Evolutionary conservation across 2,797 vertebrate genomes (phyloP).

Genomic region (Nyctibius grandis): DNA sequence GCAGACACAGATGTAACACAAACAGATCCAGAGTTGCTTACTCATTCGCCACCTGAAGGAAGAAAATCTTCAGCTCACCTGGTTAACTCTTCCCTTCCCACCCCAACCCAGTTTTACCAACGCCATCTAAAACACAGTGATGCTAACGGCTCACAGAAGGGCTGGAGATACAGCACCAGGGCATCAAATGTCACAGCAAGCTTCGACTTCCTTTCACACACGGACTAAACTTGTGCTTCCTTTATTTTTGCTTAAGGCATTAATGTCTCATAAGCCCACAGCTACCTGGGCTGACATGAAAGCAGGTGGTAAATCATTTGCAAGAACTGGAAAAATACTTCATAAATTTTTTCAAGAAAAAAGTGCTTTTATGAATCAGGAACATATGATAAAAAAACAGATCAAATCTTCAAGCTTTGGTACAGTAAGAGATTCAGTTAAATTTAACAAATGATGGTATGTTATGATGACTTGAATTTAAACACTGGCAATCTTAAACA

Average conservation of each 20-base stretch:
- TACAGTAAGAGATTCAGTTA: not conserved
- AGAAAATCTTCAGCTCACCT: not conserved
- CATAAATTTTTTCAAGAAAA: not conserved
- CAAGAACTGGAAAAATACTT: not conserved
- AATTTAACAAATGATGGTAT: not conserved
- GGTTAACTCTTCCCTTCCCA: not conserved
- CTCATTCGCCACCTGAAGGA: not conserved
- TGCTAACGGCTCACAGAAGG: not conserved
- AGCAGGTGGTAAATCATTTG: not conserved
- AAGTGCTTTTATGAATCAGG: not conserved
- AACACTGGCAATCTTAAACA: not conserved
- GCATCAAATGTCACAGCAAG: not conserved
- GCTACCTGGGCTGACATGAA: not conserved
- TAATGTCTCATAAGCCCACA: not conserved
- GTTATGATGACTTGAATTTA: not conserved
- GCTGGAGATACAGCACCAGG: not conserved
- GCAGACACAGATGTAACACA: not conserved
- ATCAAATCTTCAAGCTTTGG: not conserved
- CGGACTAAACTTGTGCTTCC: not conserved
- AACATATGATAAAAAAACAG: not conserved
- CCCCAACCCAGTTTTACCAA: not conserved
- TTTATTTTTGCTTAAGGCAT: not conserved
- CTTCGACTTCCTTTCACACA: not conserved
- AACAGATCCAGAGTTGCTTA: not conserved
- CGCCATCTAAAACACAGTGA: not conserved